A percentile compares a stretch with the other conserved stretches of the same genome.
Evolutionary conservation across 2,113 vertebrate genomes (phyloP).

Genomic region (Percopsis transmontana): DNA sequence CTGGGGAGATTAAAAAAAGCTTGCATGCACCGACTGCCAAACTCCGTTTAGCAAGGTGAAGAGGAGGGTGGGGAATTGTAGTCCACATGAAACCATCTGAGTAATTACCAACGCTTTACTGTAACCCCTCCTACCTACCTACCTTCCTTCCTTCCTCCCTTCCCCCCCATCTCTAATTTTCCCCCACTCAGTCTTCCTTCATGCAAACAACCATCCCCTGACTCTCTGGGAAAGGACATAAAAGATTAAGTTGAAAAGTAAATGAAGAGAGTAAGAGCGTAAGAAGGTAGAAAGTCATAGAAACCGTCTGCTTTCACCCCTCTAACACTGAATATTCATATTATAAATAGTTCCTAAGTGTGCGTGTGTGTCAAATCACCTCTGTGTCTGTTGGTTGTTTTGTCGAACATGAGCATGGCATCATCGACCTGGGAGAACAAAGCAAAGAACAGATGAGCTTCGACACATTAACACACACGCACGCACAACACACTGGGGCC

Average conservation of each 20-base stretch:
- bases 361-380: slow-evolving; percentile 67
- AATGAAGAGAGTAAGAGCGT: no score
- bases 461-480: slow-evolving; percentile 33
- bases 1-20: slow-evolving; percentile 13
- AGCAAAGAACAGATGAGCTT: slow-evolving; percentile 64
- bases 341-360: background rate
- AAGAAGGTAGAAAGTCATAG: slow-evolving; percentile 9
- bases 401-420: slow-evolving; percentile 98
- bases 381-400: slow-evolving; percentile 97
- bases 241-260: slow-evolving; percentile 17
- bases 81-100: slow-evolving; percentile 9
- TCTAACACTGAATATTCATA: slow-evolving; percentile 1
- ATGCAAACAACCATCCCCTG: background rate
- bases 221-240: slow-evolving; percentile 28
- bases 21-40: slow-evolving; percentile 32
- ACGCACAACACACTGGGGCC: slow-evolving; percentile 2
- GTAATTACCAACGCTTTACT: slow-evolving; percentile 5
- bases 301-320: slow-evolving; percentile 13
- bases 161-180: background rate
- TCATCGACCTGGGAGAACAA: slow-evolving; percentile 87
- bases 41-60: slow-evolving; percentile 25
- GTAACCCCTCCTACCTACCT: background rate
- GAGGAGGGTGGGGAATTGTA: slow-evolving; percentile 11
- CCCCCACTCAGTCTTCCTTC: background rate
- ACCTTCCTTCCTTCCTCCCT: slow-evolving; percentile 2